Evolutionary conservation across 2,797 vertebrate species (phyloP).

Genomic region (Astyanax mexicanus): DNA sequence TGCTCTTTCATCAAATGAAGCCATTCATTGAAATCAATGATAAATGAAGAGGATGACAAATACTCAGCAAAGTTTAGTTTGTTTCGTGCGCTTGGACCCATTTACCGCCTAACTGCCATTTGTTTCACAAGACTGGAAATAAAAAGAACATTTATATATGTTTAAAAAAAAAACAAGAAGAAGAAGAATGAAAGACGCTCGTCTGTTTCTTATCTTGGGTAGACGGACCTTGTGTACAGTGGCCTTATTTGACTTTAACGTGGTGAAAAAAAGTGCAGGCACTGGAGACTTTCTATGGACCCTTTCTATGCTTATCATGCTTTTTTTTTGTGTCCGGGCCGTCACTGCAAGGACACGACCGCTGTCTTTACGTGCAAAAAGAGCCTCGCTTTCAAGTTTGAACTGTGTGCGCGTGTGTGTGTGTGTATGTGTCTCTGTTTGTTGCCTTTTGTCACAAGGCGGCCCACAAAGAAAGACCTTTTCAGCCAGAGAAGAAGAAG

Average conservation of each 20-base stretch:
- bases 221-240: conserved; percentile 37
- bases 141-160: neutral
- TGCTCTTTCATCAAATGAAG: neutral
- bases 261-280: conserved; percentile 41
- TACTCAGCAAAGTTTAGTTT: neutral
- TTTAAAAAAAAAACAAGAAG: no score
- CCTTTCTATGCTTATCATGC: conserved; percentile 7
- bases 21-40: no score
- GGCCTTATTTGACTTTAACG: conserved; percentile 40
- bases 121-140: neutral
- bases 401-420: neutral
- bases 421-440: neutral
- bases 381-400: neutral
- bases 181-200: conserved; percentile 1
- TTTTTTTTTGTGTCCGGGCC: neutral
- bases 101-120: neutral
- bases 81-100: conserved; percentile 9
- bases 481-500: neutral
- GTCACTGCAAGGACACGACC: neutral
- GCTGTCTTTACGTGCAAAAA: neutral
- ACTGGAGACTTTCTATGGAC: conserved; percentile 35
- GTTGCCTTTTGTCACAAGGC: conserved; percentile 5
- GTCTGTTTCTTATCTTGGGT: neutral
- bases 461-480: conserved; percentile 8
- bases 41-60: conserved; percentile 2